These are phyloP conservation scores for human (Homo sapiens) DNA, from an alignment of 2,113 vertebrate species.

Conservation along the genomic window GRCh38 chr5:67594501-67595000, in stretches of 20 bases:
- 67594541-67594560: not conserved
- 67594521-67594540: not conserved
- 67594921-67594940: not conserved
- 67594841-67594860: constrained; percentile 3
- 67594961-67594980: not conserved
- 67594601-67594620: not conserved
- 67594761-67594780: not conserved
- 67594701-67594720: not conserved
- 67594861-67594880: not conserved
- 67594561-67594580: not conserved
- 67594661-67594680: not conserved
- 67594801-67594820: not conserved
- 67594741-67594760: not conserved
- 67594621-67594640: not conserved
- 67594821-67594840: not conserved
- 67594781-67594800: not conserved
- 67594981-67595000: not conserved
- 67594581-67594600: not conserved
- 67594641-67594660: not conserved
- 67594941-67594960: constrained; percentile 18
- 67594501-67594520: not conserved
- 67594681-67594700: not conserved
- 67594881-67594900: not conserved
- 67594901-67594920: not conserved
- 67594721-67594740: not conserved